Percentiles rank a stretch among this genome's conserved stretches.
phyloP scores from a whole-genome alignment of 2,113 vertebrate genomes.

The Pangasianodon gigas region DNA sequence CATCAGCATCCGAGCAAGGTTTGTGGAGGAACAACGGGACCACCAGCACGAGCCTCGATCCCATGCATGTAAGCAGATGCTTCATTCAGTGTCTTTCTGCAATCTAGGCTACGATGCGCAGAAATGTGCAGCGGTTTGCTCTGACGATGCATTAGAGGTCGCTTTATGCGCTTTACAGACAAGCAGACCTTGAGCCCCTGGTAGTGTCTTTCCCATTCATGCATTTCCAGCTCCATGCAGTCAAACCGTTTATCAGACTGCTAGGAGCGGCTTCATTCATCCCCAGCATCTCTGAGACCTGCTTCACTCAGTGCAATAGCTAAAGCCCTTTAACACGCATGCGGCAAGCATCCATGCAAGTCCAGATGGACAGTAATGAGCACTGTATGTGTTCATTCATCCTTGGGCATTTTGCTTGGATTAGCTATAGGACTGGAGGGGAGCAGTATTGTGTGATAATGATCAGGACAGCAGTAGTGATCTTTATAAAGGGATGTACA shows the following conservation, averaged over 20 bases:
- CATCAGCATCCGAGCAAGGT: constrained; percentile 56
- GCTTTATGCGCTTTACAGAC: background rate
- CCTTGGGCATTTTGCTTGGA: background rate
- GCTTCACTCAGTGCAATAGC: background rate
- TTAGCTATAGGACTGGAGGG: background rate
- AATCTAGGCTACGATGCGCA: background rate
- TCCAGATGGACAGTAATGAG: background rate
- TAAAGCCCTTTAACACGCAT: background rate
- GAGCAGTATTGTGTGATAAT: background rate
- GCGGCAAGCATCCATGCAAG: background rate
- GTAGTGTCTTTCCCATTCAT: constrained; percentile 29
- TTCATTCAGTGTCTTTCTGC: background rate
- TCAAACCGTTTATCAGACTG: background rate
- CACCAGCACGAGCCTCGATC: constrained; percentile 36
- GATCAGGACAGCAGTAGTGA: background rate
- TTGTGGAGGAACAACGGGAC: constrained; percentile 50
- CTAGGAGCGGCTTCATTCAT: constrained; percentile 37
- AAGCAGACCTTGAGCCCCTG: background rate
- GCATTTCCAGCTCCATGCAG: background rate
- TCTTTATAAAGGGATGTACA: background rate
- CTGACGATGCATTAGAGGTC: background rate
- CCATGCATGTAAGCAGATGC: constrained; percentile 59
- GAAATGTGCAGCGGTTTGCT: background rate
- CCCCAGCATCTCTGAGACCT: background rate
- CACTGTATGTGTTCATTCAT: background rate